phyloP scores from a whole-genome alignment of 2,888 invertebrate species.

The Rhingia rostrata region DNA sequence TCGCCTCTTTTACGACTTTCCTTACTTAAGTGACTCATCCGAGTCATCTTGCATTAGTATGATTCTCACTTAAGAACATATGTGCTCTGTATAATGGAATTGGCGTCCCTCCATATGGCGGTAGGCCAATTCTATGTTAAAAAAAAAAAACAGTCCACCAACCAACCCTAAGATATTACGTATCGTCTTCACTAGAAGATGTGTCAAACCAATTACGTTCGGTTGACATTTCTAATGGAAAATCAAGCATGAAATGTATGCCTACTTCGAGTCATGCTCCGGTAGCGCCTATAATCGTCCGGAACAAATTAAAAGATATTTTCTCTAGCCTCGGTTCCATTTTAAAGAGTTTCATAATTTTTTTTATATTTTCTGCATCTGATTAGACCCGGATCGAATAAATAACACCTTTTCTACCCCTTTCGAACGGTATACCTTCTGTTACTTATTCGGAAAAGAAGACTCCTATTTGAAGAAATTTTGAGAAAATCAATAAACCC shows the following conservation, averaged over 20 bases:
- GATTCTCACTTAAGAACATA: background rate
- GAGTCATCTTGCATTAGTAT: background rate
- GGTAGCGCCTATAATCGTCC: conserved; percentile 6
- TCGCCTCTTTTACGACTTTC: background rate
- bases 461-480: conserved; percentile 15
- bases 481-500: conserved; percentile 62
- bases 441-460: conserved; percentile 4
- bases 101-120: conserved; percentile 3
- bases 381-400: conserved; percentile 27
- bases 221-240: background rate
- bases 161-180: background rate
- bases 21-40: conserved; percentile 1
- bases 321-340: background rate
- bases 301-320: conserved; percentile 1
- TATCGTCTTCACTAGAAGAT: background rate
- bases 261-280: background rate
- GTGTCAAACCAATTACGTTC: background rate
- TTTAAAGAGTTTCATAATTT: background rate
- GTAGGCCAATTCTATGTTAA: background rate
- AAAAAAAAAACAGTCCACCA: background rate
- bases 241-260: conserved; percentile 3
- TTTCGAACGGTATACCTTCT: conserved; percentile 26
- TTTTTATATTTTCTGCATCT: background rate
- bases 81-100: background rate
- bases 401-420: background rate